Conservation (phyloP, 2,797 vertebrate species). For the Oreonectes daqikongensis region DNA sequence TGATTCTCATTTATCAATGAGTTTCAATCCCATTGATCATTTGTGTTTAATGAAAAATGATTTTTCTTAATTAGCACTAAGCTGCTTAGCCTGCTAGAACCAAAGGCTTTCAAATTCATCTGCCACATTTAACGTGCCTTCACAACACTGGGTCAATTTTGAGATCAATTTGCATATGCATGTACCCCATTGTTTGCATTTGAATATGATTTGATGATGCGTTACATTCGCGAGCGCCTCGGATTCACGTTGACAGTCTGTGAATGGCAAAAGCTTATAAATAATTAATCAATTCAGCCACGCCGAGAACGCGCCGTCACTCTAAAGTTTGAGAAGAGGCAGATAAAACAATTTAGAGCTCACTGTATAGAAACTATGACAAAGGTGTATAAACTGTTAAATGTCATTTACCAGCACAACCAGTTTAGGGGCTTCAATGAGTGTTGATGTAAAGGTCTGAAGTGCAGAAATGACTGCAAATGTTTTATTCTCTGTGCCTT, state of each 20-base stretch:
- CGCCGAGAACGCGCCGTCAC: conserved; percentile 29
- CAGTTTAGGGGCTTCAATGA: neutral
- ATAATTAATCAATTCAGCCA: conserved; percentile 45
- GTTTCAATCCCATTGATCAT: conserved; percentile 65
- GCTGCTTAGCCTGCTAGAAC: conserved; percentile 41
- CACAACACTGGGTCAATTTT: conserved; percentile 38
- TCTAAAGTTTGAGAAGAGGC: conserved; percentile 30
- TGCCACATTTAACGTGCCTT: conserved; percentile 41
- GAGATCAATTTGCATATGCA: conserved; percentile 37
- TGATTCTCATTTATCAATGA: conserved; percentile 66
- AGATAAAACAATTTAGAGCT: conserved; percentile 40
- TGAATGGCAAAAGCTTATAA: conserved; percentile 51
- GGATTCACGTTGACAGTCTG: conserved; percentile 40
- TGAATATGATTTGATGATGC: conserved; percentile 51
- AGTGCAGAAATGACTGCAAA: neutral
- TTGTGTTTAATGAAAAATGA: conserved; percentile 68
- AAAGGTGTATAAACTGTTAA: conserved; percentile 22
- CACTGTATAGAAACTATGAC: conserved; percentile 8
- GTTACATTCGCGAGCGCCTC: conserved; percentile 43
- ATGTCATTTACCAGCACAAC: conserved; percentile 17
- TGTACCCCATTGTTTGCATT: conserved; percentile 47
- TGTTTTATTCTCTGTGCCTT: no score
- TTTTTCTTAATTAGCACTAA: conserved; percentile 74
- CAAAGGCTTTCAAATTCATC: conserved; percentile 37
- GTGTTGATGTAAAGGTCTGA: neutral